phyloP scores from a whole-genome alignment of 1,140 invertebrate species.

The Theocolax elegans region DNA sequence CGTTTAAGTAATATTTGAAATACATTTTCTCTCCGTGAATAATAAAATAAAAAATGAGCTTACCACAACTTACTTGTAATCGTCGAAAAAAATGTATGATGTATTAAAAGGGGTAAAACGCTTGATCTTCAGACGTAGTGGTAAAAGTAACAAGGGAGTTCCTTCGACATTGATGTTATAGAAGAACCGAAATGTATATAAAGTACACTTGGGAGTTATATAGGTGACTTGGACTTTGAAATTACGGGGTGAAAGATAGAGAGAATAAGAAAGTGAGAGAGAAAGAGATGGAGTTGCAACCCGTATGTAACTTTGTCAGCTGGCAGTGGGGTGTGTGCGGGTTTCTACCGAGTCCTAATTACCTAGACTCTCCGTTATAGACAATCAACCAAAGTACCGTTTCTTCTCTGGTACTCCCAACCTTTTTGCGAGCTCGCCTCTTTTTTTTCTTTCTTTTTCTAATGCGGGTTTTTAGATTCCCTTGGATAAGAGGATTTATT shows the following conservation, averaged over 20 bases:
- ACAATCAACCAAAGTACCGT: not conserved
- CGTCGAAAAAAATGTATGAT: too few relatives aligned
- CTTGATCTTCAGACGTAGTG: too few relatives aligned
- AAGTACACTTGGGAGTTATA: not conserved
- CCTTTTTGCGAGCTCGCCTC: too few relatives aligned
- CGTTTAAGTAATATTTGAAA: too few relatives aligned
- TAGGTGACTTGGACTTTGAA: not conserved
- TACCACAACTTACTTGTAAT: too few relatives aligned
- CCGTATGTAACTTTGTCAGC: slow-evolving; percentile 16
- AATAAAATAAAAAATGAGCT: too few relatives aligned
- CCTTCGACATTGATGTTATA: not conserved
- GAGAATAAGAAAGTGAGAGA: not conserved
- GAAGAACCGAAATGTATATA: not conserved
- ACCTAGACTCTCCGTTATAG: not conserved
- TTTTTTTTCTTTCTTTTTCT: too few relatives aligned
- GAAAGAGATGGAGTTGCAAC: not conserved
- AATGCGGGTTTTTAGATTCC: too few relatives aligned
- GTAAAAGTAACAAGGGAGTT: not conserved
- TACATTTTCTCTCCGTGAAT: too few relatives aligned
- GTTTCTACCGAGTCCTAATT: slow-evolving; percentile 23
- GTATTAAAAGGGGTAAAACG: too few relatives aligned
- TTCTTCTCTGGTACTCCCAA: too few relatives aligned
- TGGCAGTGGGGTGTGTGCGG: not conserved
- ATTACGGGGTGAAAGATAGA: slow-evolving; percentile 5
- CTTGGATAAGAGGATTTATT: too few relatives aligned